A percentile compares a stretch with the other conserved stretches of the same genome.
Conservation (phyloP, 2,888 invertebrate species). For the Stenichneumon culpator region DNA sequence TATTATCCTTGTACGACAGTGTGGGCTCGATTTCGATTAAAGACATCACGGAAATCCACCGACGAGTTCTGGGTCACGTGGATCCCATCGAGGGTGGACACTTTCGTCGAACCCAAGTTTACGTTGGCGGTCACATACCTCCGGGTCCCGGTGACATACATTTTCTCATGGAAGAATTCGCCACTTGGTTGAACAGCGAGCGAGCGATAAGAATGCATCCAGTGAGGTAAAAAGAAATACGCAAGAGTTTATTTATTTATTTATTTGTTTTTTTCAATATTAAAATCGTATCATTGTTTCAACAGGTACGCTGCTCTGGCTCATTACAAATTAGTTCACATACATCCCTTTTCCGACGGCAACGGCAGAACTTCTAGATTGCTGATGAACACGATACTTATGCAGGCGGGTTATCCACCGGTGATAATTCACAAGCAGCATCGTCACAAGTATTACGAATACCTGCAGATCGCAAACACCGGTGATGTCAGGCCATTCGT, state of each 20-base stretch:
- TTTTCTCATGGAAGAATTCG: slow-evolving; percentile 93
- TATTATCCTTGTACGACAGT: slow-evolving; percentile 81
- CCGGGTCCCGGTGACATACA: slow-evolving; percentile 94
- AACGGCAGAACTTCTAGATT: slow-evolving; percentile 98
- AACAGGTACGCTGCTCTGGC: slow-evolving; percentile 96
- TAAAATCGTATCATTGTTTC: background rate
- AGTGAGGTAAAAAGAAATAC: slow-evolving; percentile 87
- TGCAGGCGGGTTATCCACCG: slow-evolving; percentile 98
- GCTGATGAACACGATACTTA: slow-evolving; percentile 97
- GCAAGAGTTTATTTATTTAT: background rate
- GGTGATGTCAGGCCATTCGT: slow-evolving; percentile 98
- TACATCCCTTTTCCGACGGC: slow-evolving; percentile 98
- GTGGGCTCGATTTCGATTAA: slow-evolving; percentile 92
- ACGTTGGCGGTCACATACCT: slow-evolving; percentile 97
- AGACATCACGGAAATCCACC: slow-evolving; percentile 97
- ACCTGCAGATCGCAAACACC: slow-evolving; percentile 95
- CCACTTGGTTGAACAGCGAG: slow-evolving; percentile 97
- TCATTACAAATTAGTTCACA: slow-evolving; percentile 98
- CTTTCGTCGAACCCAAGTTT: slow-evolving; percentile 95
- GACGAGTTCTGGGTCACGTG: slow-evolving; percentile 96
- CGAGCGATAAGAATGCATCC: slow-evolving; percentile 95
- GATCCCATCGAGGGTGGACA: slow-evolving; percentile 97
- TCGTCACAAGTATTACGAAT: slow-evolving; percentile 93
- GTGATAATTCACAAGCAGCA: slow-evolving; percentile 97
- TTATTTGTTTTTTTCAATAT: background rate